Percentiles rank a stretch among this genome's conserved stretches.
Conservation (phyloP, 2,113 vertebrate genomes). For the Chunga burmeisteri region DNA sequence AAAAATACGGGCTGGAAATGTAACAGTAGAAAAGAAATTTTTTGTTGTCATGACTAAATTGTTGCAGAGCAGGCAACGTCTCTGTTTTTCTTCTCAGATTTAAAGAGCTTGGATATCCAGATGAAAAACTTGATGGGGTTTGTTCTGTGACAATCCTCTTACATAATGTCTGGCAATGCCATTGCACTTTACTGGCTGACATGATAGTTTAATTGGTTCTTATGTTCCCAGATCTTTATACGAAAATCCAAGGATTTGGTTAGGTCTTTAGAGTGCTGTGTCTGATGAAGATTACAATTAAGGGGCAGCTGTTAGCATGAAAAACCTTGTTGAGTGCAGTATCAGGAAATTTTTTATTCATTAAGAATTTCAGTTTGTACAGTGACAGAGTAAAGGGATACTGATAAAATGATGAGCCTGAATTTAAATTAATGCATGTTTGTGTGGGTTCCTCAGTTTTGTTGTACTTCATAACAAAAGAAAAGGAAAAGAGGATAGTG, state of each 20-base stretch:
- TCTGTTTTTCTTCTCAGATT: neutral
- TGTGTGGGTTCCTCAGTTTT: neutral
- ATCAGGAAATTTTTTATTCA: neutral
- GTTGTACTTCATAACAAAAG: neutral
- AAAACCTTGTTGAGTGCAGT: neutral
- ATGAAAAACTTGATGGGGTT: neutral
- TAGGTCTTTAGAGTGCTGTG: neutral
- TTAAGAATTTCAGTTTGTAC: neutral
- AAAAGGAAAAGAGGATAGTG: neutral
- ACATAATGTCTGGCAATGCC: neutral
- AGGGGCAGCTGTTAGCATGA: neutral
- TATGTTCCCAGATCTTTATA: slow-evolving; percentile 14
- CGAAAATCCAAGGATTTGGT: neutral
- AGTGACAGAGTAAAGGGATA: neutral
- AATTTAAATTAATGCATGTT: neutral
- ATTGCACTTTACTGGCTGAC: neutral
- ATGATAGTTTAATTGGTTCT: slow-evolving; percentile 3
- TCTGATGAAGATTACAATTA: neutral
- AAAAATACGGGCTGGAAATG: neutral
- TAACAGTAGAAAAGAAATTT: neutral
- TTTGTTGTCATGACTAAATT: neutral
- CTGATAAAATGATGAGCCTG: neutral
- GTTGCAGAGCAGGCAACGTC: neutral
- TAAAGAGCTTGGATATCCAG: neutral
- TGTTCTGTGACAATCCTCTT: neutral